Percentiles rank a stretch among this genome's conserved stretches.
Evolutionary conservation across 2,113 vertebrate genomes (phyloP).

Genomic region (Eulacestoma nigropectus): DNA sequence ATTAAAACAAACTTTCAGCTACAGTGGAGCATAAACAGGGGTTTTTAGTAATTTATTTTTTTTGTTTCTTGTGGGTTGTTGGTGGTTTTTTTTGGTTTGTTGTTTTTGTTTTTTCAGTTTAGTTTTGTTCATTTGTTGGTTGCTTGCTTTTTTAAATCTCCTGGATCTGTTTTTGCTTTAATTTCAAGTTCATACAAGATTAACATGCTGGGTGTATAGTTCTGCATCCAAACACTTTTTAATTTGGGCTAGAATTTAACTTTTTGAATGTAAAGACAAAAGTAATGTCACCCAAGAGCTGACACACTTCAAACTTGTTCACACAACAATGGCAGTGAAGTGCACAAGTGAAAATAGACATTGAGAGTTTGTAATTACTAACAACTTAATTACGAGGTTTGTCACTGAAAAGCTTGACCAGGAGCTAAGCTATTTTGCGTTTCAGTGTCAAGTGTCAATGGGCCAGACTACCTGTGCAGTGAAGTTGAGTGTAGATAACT

Average conservation of each 20-base stretch:
- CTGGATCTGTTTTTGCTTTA: background rate
- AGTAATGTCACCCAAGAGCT: background rate
- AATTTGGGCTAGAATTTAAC: background rate
- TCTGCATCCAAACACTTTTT: background rate
- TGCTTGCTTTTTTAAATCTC: background rate
- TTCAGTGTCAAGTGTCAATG: background rate
- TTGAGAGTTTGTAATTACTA: background rate
- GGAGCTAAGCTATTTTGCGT: background rate
- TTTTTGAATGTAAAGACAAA: background rate
- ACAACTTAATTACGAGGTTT: background rate
- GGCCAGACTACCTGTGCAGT: background rate
- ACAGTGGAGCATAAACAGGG: fast-evolving
- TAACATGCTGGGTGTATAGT: background rate
- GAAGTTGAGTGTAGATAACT: background rate
- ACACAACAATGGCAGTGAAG: background rate
- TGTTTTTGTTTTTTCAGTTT: background rate
- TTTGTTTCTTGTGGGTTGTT: background rate
- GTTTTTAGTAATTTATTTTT: background rate
- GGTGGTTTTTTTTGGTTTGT: background rate
- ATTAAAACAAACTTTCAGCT: background rate
- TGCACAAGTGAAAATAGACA: background rate
- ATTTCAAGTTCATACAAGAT: background rate
- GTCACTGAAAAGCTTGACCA: background rate
- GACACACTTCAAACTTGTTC: background rate
- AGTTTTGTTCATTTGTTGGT: background rate